A percentile compares a stretch with the other conserved stretches of the same genome.
Conservation (phyloP, 1,140 invertebrate genomes). For the Anoplophora glabripennis region DNA sequence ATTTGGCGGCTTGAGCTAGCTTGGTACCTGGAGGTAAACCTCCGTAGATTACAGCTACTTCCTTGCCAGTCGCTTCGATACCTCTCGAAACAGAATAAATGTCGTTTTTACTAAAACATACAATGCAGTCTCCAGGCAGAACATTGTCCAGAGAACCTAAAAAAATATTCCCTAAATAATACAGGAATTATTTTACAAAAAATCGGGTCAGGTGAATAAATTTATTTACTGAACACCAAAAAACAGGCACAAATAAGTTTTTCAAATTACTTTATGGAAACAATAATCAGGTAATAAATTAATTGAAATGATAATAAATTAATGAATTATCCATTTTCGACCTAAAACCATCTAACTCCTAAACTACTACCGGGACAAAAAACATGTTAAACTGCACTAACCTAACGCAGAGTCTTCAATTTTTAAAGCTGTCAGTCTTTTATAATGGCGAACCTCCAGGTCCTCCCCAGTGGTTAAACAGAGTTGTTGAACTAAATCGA, state of each 20-base stretch:
- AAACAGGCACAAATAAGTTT: too few relatives aligned
- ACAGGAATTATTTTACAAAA: not conserved
- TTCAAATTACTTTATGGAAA: too few relatives aligned
- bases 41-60: slow-evolving; percentile 96
- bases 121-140: slow-evolving; percentile 93
- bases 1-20: slow-evolving; percentile 92
- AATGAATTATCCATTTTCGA: too few relatives aligned
- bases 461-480: slow-evolving; percentile 86
- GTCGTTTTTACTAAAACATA: slow-evolving; percentile 97
- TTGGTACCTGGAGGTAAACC: slow-evolving; percentile 89
- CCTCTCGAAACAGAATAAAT: slow-evolving; percentile 85
- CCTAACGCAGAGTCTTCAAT: slow-evolving; percentile 76
- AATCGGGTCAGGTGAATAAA: not conserved
- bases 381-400: slow-evolving; percentile 34
- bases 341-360: too few relatives aligned
- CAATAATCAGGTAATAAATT: too few relatives aligned
- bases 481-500: slow-evolving; percentile 79
- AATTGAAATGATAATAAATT: too few relatives aligned
- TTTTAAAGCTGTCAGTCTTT: slow-evolving; percentile 81
- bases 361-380: too few relatives aligned
- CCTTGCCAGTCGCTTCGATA: slow-evolving; percentile 78
- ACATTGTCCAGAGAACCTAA: slow-evolving; percentile 75
- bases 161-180: not conserved
- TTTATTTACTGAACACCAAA: too few relatives aligned
- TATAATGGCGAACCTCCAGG: slow-evolving; percentile 84